phyloP scores from a whole-genome alignment of 2,113 vertebrate genomes.

The Tetrao urogallus region DNA sequence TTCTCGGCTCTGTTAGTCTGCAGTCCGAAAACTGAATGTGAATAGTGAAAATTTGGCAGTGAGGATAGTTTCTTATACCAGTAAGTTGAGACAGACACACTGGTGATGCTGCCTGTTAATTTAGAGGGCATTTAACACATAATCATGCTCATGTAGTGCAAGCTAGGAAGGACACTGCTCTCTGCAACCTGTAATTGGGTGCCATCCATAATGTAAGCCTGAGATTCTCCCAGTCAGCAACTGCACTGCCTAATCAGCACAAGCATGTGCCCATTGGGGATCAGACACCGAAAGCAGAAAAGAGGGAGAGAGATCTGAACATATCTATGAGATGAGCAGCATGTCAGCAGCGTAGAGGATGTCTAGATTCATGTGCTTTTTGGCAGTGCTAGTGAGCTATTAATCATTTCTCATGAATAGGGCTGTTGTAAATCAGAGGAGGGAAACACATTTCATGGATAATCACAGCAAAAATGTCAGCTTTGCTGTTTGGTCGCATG shows the following conservation, averaged over 20 bases:
- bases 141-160: constrained; percentile 64
- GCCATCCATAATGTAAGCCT: constrained; percentile 64
- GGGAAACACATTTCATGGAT: constrained; percentile 54
- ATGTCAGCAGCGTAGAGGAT: constrained; percentile 69
- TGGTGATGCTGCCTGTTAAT: constrained; percentile 39
- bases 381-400: constrained; percentile 70
- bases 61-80: constrained; percentile 38
- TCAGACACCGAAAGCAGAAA: constrained; percentile 4
- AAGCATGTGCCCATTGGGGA: constrained; percentile 60
- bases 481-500: constrained; percentile 49
- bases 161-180: constrained; percentile 61
- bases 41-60: constrained; percentile 26
- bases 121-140: constrained; percentile 67
- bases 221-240: constrained; percentile 75
- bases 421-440: constrained; percentile 71
- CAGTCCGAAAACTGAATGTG: background rate
- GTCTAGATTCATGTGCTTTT: constrained; percentile 80
- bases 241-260: constrained; percentile 71
- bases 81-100: constrained; percentile 27
- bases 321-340: constrained; percentile 63
- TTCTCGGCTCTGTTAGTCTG: background rate
- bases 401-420: constrained; percentile 74
- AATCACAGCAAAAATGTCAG: constrained; percentile 59
- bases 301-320: constrained; percentile 39
- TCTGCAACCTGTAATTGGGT: constrained; percentile 77